A percentile compares a stretch with the other conserved stretches of the same genome.
phyloP scores from a whole-genome alignment of 2,113 vertebrate genomes.

The Brienomyrus brachyistius region DNA sequence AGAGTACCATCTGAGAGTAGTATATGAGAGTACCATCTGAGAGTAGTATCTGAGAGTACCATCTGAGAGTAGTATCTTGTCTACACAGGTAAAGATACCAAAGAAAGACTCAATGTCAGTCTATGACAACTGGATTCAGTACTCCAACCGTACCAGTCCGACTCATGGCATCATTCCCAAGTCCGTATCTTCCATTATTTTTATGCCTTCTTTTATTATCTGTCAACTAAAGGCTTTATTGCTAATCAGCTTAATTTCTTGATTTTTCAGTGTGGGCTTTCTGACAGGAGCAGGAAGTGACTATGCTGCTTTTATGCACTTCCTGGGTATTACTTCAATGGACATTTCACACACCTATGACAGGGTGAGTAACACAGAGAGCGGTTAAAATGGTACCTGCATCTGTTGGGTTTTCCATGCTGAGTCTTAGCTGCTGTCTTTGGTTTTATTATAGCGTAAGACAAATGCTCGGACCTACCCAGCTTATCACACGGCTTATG shows the following conservation, averaged over 20 bases:
- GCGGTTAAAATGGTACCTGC: neutral
- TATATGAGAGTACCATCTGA: too few relatives aligned
- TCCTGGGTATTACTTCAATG: conserved; percentile 75
- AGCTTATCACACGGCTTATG: conserved; percentile 81
- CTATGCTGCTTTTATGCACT: conserved; percentile 76
- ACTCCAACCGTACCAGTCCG: conserved; percentile 64
- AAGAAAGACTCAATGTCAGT: conserved; percentile 51
- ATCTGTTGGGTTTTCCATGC: neutral
- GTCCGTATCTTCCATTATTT: conserved; percentile 41
- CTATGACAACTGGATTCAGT: conserved; percentile 73
- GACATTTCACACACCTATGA: conserved; percentile 79
- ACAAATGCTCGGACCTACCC: conserved; percentile 80
- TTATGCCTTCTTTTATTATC: neutral
- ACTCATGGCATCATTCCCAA: conserved; percentile 61
- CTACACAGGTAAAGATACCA: conserved; percentile 57
- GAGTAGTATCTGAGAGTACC: too few relatives aligned
- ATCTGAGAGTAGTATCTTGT: neutral
- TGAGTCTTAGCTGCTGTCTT: neutral
- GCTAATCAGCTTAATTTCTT: neutral
- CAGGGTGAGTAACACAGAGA: conserved; percentile 48
- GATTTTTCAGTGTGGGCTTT: conserved; percentile 47
- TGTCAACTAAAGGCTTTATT: neutral
- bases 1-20: too few relatives aligned
- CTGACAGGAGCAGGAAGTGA: conserved; percentile 75
- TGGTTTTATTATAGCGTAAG: conserved; percentile 58